Percentiles rank a stretch among this genome's conserved stretches.
Conservation (phyloP, 2,888 invertebrate species). For the Gymnocheta viridis region DNA sequence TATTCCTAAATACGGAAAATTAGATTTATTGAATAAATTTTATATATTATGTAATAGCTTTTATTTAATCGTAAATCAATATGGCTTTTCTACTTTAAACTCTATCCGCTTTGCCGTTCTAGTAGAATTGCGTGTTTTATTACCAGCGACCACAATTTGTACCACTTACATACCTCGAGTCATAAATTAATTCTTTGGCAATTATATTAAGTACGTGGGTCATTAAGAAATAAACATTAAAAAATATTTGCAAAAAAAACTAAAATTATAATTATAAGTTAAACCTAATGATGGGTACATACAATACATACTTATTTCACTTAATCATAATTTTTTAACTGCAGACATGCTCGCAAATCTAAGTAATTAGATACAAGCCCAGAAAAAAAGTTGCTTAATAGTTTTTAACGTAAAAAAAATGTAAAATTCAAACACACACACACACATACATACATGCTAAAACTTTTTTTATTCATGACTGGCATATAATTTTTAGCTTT, state of each 20-base stretch:
- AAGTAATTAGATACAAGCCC: background rate
- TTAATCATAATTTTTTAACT: background rate
- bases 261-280: background rate
- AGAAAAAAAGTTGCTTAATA: background rate
- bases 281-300: background rate
- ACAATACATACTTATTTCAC: background rate
- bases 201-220: slow-evolving; percentile 37
- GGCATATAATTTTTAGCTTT: background rate
- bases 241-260: background rate
- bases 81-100: background rate
- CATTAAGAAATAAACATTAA: slow-evolving; percentile 19
- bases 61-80: too few species aligned
- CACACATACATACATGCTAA: background rate
- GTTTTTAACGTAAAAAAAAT: background rate
- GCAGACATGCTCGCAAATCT: background rate
- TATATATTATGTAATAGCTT: too few species aligned
- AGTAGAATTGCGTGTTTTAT: background rate
- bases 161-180: slow-evolving; percentile 10
- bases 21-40: too few species aligned
- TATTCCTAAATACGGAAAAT: too few species aligned
- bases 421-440: background rate
- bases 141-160: background rate
- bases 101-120: background rate
- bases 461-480: background rate
- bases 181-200: slow-evolving; percentile 57